Percentiles rank a stretch among this genome's conserved stretches.
These are phyloP conservation scores for Empis stercorea DNA, from an alignment of 2,888 invertebrate species.

Conservation along the genomic window DNA sequence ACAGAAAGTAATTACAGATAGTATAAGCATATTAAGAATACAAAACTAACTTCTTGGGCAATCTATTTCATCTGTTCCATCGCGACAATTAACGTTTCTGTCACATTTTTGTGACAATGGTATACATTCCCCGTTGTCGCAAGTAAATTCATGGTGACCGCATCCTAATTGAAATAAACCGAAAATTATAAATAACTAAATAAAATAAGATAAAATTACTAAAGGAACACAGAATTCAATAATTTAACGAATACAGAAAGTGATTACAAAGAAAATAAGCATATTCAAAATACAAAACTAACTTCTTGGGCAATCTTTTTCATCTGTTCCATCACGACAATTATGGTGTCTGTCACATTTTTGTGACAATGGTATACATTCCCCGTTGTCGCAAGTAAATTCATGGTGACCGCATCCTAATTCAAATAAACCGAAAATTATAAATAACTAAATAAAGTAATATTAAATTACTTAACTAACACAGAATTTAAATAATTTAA, in stretches of 20 bases:
- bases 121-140: slow-evolving; percentile 37
- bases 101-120: slow-evolving; percentile 48
- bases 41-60: slow-evolving; percentile 14
- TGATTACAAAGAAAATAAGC: not conserved
- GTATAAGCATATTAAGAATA: no score
- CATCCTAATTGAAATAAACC: slow-evolving; percentile 1
- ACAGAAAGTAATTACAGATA: no score
- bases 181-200: not conserved
- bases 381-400: no score
- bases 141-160: not conserved
- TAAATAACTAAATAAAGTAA: not conserved
- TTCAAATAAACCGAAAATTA: not conserved
- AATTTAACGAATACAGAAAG: no score
- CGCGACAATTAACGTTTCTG: slow-evolving; percentile 43
- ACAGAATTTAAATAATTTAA: no score
- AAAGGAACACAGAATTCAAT: no score
- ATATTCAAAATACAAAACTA: not conserved
- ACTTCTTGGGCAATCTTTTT: slow-evolving; percentile 27
- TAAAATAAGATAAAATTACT: not conserved
- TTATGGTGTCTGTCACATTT: slow-evolving; percentile 48
- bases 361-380: slow-evolving; percentile 44
- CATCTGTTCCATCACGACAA: slow-evolving; percentile 51
- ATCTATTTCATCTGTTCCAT: slow-evolving; percentile 46
- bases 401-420: slow-evolving; percentile 2
- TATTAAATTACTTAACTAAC: no score